Conservation (phyloP, 2,113 vertebrate species). For the Eleginops maclovinus region DNA sequence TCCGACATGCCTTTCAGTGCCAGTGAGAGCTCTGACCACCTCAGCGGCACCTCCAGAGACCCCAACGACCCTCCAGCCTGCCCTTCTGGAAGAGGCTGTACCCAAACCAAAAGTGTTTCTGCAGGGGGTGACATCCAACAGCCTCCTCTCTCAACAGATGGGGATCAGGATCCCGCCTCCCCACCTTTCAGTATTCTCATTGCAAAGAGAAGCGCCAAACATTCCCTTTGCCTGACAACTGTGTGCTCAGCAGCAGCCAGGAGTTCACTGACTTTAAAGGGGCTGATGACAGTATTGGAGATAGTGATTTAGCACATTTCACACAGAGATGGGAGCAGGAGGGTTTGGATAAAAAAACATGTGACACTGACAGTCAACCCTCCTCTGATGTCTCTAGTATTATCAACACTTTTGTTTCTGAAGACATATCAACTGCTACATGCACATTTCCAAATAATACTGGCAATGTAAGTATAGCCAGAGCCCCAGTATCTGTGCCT, state of each 20-base stretch:
- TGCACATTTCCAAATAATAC: slow-evolving; percentile 56
- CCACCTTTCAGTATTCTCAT: slow-evolving; percentile 49
- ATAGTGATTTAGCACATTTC: slow-evolving; percentile 83
- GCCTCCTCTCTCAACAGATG: slow-evolving; percentile 20
- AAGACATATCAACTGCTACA: slow-evolving; percentile 21
- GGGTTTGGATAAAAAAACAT: slow-evolving; percentile 22
- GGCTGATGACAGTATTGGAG: slow-evolving; percentile 83
- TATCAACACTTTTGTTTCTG: slow-evolving; percentile 29
- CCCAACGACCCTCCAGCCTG: slow-evolving; percentile 74
- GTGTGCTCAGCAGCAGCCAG: slow-evolving; percentile 77
- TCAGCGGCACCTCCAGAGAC: slow-evolving; percentile 84
- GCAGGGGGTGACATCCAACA: slow-evolving; percentile 59
- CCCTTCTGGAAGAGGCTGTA: slow-evolving; percentile 53
- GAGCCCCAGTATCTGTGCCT: slow-evolving; percentile 1
- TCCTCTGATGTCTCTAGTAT: slow-evolving; percentile 23
- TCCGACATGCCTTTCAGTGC: slow-evolving; percentile 92
- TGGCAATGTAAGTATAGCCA: slow-evolving; percentile 24
- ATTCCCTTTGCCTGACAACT: slow-evolving; percentile 44
- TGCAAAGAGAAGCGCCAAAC: slow-evolving; percentile 57
- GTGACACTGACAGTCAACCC: slow-evolving; percentile 29
- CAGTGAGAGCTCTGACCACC: slow-evolving; percentile 94
- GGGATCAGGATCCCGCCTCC: slow-evolving; percentile 37
- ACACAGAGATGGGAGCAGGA: slow-evolving; percentile 59
- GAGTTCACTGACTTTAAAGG: slow-evolving; percentile 97
- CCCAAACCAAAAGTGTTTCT: slow-evolving; percentile 86